phyloP scores from a whole-genome alignment of 2,113 vertebrate species.

The Brachypteracias leptosomus region DNA sequence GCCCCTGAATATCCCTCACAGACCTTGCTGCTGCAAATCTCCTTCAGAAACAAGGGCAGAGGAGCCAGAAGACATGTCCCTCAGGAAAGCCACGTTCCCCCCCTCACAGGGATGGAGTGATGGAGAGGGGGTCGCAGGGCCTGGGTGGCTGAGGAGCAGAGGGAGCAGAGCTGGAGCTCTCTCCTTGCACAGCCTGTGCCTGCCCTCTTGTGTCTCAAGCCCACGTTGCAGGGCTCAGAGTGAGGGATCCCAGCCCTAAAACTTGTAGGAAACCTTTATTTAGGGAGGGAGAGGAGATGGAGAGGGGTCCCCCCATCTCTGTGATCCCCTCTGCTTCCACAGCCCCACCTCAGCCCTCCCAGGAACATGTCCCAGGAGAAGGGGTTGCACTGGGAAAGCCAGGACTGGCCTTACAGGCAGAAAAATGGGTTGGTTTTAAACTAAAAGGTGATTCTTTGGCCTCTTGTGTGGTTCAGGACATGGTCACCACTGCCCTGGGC shows the following conservation, averaged over 20 bases:
- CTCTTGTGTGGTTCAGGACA: neutral
- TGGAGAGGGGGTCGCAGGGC: neutral
- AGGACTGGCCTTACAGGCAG: neutral
- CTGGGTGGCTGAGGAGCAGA: neutral
- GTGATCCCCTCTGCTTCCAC: neutral
- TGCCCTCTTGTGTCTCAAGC: conserved; percentile 52
- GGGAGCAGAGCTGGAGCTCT: neutral
- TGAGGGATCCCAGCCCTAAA: neutral
- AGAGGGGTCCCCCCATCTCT: neutral
- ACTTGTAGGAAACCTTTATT: accelerated
- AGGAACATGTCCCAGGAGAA: too few species aligned
- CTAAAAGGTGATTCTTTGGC: neutral
- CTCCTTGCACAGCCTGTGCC: neutral
- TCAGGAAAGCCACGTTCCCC: accelerated
- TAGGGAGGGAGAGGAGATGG: accelerated
- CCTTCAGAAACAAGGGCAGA: neutral
- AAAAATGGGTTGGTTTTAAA: neutral
- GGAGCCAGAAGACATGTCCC: accelerated
- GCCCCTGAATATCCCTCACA: neutral
- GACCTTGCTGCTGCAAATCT: neutral
- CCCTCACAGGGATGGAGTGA: neutral
- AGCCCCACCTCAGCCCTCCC: neutral
- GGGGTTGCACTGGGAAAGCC: neutral
- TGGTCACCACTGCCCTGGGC: accelerated
- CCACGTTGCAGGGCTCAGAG: neutral